These are phyloP conservation scores for Melitaea cinxia DNA, from an alignment of 1,140 invertebrate species.

Conservation along the genomic window DNA sequence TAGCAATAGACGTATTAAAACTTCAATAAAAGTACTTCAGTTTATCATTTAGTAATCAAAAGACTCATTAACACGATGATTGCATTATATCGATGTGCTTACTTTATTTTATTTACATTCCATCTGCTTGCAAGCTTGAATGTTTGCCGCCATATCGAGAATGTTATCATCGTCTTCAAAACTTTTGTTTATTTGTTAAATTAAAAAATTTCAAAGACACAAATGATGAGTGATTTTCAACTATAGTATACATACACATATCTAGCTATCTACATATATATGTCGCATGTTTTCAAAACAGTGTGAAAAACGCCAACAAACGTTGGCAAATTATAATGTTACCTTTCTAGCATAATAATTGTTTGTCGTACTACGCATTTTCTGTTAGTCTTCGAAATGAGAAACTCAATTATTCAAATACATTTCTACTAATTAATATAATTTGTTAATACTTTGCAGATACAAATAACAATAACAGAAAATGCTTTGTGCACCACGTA, in stretches of 20 bases:
- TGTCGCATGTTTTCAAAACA: slow-evolving; percentile 29
- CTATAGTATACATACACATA: slow-evolving; percentile 27
- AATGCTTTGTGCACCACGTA: slow-evolving; percentile 65
- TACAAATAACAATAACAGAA: slow-evolving; percentile 54
- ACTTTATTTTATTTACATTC: slow-evolving; percentile 54
- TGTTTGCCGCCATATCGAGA: slow-evolving; percentile 67
- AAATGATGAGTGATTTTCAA: slow-evolving; percentile 5
- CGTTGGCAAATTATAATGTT: slow-evolving; percentile 32
- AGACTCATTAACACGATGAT: slow-evolving; percentile 57
- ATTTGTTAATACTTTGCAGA: slow-evolving; percentile 46
- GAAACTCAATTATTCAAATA: background rate
- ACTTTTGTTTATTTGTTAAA: slow-evolving; percentile 13
- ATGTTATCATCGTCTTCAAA: slow-evolving; percentile 67
- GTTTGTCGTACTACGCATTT: slow-evolving; percentile 54
- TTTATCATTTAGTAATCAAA: slow-evolving; percentile 37
- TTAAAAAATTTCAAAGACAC: slow-evolving; percentile 8
- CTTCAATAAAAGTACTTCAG: slow-evolving; percentile 8
- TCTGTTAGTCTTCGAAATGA: slow-evolving; percentile 44
- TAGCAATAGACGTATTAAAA: slow-evolving; percentile 48
- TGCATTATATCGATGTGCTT: slow-evolving; percentile 74
- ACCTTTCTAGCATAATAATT: slow-evolving; percentile 42
- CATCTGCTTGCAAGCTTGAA: slow-evolving; percentile 74
- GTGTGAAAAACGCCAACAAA: slow-evolving; percentile 20
- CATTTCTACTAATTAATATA: background rate
- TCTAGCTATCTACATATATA: slow-evolving; percentile 8